Percentiles rank a stretch among this genome's conserved stretches.
Evolutionary conservation across 2,113 vertebrate genomes (phyloP).

Genomic region (Sceloporus tristichus): DNA sequence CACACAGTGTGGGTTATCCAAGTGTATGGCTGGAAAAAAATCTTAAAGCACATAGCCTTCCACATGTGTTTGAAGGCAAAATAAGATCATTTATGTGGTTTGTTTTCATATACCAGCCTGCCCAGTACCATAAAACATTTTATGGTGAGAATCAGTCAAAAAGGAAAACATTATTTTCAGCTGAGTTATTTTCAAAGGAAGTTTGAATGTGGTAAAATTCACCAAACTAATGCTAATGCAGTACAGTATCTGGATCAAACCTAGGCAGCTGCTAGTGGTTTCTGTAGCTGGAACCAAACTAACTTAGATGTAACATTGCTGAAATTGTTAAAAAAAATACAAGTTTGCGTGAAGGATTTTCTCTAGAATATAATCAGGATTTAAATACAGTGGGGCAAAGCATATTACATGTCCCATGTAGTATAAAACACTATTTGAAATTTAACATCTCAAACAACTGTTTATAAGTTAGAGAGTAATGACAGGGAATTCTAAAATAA

Average conservation of each 20-base stretch:
- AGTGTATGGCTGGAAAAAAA: neutral
- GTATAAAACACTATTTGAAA: neutral
- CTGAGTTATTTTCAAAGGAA: neutral
- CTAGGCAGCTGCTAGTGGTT: neutral
- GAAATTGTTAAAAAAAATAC: neutral
- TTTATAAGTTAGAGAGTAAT: neutral
- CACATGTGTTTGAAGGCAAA: neutral
- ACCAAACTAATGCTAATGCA: neutral
- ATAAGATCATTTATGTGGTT: neutral
- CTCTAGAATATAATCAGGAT: neutral
- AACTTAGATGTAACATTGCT: neutral
- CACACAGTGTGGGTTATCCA: neutral
- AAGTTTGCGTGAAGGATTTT: neutral
- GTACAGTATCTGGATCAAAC: neutral
- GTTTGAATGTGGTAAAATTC: neutral
- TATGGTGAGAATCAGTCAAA: neutral
- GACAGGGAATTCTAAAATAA: neutral
- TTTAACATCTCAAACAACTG: neutral
- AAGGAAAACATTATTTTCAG: neutral
- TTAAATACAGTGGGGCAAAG: neutral
- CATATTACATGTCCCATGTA: neutral
- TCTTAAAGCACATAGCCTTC: constrained; percentile 17
- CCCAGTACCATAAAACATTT: neutral
- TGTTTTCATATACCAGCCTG: constrained; percentile 12
- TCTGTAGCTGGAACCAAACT: neutral